Conservation (phyloP, 1,140 invertebrate species). For the Zaprionus vittiger region DNA sequence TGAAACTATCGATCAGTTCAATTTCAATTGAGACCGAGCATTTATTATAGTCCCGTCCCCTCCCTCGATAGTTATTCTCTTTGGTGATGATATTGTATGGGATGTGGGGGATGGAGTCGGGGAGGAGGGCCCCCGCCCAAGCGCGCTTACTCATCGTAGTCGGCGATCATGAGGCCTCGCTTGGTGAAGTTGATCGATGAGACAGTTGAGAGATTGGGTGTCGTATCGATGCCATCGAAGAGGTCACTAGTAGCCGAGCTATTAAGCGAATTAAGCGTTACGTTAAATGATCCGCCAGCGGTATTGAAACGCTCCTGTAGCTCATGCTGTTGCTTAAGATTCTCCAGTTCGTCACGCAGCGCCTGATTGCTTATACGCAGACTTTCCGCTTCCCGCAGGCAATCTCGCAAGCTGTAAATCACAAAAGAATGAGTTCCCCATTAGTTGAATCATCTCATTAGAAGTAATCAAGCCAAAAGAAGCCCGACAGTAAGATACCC, state of each 20-base stretch:
- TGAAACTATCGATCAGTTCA: not conserved
- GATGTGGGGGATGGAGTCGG: too few species aligned
- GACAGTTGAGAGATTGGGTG: constrained; percentile 59
- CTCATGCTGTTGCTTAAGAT: constrained; percentile 64
- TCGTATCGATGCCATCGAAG: constrained; percentile 66
- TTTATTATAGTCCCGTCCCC: not conserved
- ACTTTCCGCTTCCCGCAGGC: constrained; percentile 73
- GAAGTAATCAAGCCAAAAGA: too few species aligned
- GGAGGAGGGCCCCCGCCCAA: not conserved
- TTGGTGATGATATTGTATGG: not conserved
- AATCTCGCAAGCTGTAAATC: constrained; percentile 68
- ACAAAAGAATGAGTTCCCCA: constrained; percentile 55
- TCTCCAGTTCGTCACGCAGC: constrained; percentile 68
- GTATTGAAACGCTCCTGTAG: constrained; percentile 64
- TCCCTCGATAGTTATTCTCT: not conserved
- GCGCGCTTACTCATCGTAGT: constrained; percentile 71
- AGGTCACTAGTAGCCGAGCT: constrained; percentile 72
- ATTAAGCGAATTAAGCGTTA: constrained; percentile 72
- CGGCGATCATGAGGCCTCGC: constrained; percentile 76
- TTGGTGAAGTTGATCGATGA: constrained; percentile 71
- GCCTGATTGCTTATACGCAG: constrained; percentile 76
- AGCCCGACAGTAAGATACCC: too few species aligned
- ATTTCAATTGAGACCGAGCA: constrained; percentile 1
- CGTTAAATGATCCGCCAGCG: constrained; percentile 63
- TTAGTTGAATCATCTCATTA: not conserved